phyloP scores from a whole-genome alignment of 2,113 vertebrate species.

The Trachemys scripta region DNA sequence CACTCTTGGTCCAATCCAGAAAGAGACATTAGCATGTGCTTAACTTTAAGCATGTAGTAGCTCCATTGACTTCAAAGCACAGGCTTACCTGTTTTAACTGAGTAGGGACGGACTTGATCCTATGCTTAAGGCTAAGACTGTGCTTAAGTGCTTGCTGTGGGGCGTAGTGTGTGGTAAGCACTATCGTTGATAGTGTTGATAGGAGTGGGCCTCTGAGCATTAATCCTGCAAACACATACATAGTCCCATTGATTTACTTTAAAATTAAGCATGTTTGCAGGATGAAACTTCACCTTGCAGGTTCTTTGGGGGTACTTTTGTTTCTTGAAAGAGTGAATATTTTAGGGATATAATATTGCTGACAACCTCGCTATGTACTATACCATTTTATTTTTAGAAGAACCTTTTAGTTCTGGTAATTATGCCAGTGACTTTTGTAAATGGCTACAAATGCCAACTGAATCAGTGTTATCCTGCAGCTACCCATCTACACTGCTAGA shows the following conservation, averaged over 20 bases:
- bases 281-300: neutral
- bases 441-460: neutral
- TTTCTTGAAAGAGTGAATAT: neutral
- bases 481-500: neutral
- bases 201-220: neutral
- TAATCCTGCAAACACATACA: neutral
- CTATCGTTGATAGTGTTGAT: neutral
- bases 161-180: neutral
- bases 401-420: neutral
- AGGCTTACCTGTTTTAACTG: fast-evolving
- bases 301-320: neutral
- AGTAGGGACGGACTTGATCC: fast-evolving
- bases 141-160: neutral
- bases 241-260: neutral
- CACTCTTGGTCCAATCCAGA: fast-evolving
- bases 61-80: neutral
- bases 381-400: neutral
- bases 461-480: neutral
- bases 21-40: fast-evolving
- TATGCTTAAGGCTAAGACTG: fast-evolving
- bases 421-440: neutral
- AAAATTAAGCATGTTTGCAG: neutral
- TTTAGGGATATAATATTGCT: neutral
- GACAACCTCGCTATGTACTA: neutral
- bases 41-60: neutral